Percentiles rank a stretch among this genome's conserved stretches.
Conservation (phyloP, 2,888 invertebrate genomes). For the Hemithea aestivaria region DNA sequence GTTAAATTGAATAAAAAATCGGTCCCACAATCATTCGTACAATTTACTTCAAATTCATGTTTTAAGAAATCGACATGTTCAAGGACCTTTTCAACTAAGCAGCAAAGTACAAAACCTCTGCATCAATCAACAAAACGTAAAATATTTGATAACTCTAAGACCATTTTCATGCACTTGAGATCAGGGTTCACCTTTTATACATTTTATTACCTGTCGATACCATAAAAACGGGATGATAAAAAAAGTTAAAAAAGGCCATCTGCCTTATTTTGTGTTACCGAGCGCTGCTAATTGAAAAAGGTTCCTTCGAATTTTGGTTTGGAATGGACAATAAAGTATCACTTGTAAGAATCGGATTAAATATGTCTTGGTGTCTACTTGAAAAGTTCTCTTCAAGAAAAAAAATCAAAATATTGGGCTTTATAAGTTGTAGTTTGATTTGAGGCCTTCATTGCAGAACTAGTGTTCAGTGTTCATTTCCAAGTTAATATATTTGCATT, state of each 20-base stretch:
- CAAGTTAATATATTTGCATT: no score
- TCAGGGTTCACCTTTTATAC: conserved; percentile 16
- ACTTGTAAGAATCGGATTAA: conserved; percentile 7
- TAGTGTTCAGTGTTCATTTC: no score
- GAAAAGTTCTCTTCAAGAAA: no score
- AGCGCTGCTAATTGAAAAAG: conserved; percentile 55
- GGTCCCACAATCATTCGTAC: no score
- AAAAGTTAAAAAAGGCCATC: conserved; percentile 37
- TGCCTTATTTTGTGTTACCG: conserved; percentile 38
- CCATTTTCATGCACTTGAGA: conserved; percentile 4
- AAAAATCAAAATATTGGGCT: no score
- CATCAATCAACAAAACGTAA: not conserved
- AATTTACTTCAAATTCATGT: no score
- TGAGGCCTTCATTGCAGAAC: no score
- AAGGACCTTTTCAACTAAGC: no score
- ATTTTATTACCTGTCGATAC: conserved; percentile 49
- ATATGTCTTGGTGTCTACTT: not conserved
- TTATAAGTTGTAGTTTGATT: no score
- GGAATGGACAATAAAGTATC: conserved; percentile 35
- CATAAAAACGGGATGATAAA: conserved; percentile 32
- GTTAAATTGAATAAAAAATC: no score
- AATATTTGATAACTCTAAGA: conserved; percentile 8
- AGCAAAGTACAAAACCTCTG: no score
- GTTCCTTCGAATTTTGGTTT: conserved; percentile 23
- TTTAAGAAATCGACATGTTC: no score